Evolutionary conservation across 2,888 invertebrate genomes (phyloP).

Genomic region (Meliscaeva auricollis): DNA sequence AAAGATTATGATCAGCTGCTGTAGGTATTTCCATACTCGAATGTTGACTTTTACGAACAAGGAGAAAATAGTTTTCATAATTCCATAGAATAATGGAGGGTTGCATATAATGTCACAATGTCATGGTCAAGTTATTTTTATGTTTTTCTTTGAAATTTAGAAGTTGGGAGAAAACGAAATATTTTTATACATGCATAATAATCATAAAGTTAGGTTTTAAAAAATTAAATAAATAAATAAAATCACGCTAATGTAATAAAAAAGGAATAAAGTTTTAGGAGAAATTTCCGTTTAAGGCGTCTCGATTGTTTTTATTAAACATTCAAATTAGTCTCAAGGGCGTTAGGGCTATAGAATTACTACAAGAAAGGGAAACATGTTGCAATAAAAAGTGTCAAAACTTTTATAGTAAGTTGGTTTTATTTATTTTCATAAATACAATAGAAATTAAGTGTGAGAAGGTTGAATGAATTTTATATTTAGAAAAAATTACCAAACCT

Average conservation of each 20-base stretch:
- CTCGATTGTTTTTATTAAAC: slow-evolving; percentile 11
- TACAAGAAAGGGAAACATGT: background rate
- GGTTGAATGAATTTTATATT: too few relatives aligned
- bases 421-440: too few relatives aligned
- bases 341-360: background rate
- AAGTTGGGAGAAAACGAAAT: background rate
- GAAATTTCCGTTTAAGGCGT: background rate
- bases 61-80: slow-evolving; percentile 45
- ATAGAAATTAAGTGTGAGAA: too few relatives aligned
- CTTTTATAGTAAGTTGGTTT: background rate
- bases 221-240: slow-evolving; percentile 12
- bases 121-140: slow-evolving; percentile 53
- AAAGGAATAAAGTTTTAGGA: slow-evolving; percentile 9
- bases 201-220: background rate
- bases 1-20: slow-evolving; percentile 46
- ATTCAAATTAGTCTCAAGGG: slow-evolving; percentile 12
- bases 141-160: background rate
- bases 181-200: background rate
- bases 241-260: slow-evolving; percentile 6
- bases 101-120: slow-evolving; percentile 51
- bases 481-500: too few relatives aligned
- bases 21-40: slow-evolving; percentile 43
- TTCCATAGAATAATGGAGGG: background rate
- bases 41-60: slow-evolving; percentile 2
- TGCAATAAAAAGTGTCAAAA: slow-evolving; percentile 3